Percentiles rank a stretch among this genome's conserved stretches.
These are phyloP conservation scores for Melanotaenia pygmaea DNA, from an alignment of 2,797 vertebrate genomes.

Conservation along the genomic window DNA sequence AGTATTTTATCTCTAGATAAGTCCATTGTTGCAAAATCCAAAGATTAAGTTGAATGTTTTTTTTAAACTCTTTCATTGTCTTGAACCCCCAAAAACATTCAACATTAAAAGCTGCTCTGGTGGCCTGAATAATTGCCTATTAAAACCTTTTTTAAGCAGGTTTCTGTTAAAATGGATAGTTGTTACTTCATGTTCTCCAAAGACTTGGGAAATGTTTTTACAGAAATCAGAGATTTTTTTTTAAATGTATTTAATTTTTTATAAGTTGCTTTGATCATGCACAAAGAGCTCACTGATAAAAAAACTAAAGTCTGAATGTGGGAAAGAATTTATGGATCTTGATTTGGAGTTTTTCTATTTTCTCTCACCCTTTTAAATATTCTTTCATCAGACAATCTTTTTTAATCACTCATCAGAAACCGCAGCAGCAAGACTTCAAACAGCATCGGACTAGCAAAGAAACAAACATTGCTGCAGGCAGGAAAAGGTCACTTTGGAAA, in stretches of 20 bases:
- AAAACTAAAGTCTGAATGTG: neutral
- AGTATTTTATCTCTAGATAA: too few species aligned
- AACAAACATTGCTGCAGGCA: conserved; percentile 20
- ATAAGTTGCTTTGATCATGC: conserved; percentile 47
- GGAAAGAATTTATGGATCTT: neutral
- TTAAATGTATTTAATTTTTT: conserved; percentile 29
- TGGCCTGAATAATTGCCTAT: too few species aligned
- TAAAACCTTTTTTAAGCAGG: too few species aligned
- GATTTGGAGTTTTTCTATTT: conserved; percentile 1
- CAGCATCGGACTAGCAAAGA: conserved; percentile 38
- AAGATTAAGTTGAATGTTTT: too few species aligned
- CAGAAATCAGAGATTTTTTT: conserved; percentile 15
- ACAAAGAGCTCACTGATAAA: conserved; percentile 30
- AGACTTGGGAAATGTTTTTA: conserved; percentile 46
- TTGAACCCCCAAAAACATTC: too few species aligned
- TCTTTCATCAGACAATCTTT: conserved; percentile 56
- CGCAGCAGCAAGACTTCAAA: conserved; percentile 58
- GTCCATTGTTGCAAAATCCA: too few species aligned
- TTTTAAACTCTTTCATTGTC: too few species aligned
- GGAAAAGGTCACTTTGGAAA: conserved; percentile 61
- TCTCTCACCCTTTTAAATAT: conserved; percentile 5
- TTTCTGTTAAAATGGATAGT: too few species aligned
- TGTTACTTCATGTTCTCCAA: conserved; percentile 66
- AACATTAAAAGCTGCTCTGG: too few species aligned
- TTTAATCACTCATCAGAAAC: conserved; percentile 58